Percentiles rank a stretch among this genome's conserved stretches.
Conservation (phyloP, 2,797 vertebrate species). For the Pristis pectinata region DNA sequence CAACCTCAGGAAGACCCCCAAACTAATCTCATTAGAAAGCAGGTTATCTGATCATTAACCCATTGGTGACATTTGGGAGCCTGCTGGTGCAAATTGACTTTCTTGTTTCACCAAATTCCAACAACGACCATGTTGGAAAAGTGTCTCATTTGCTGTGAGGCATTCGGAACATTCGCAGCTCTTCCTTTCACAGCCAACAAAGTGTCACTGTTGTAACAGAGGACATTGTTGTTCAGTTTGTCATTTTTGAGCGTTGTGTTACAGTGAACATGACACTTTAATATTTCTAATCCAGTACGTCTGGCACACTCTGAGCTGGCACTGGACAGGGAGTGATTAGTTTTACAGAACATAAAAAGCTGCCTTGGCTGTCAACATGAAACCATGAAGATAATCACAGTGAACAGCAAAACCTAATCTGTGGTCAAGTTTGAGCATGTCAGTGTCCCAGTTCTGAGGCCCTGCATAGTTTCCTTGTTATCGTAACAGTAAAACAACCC, state of each 20-base stretch:
- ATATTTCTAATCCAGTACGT: neutral
- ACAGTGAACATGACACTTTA: neutral
- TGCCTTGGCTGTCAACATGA: conserved; percentile 1
- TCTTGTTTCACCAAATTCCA: neutral
- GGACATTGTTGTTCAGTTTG: neutral
- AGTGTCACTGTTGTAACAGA: neutral
- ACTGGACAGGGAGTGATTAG: conserved; percentile 5
- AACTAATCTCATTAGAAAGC: neutral
- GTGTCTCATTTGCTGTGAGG: neutral
- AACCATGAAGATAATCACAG: conserved; percentile 8
- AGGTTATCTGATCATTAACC: neutral
- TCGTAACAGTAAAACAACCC: neutral
- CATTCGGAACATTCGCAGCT: neutral
- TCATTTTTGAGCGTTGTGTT: neutral
- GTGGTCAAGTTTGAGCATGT: neutral
- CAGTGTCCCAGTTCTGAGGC: neutral
- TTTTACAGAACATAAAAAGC: neutral
- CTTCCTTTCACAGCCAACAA: neutral
- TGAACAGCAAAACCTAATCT: conserved; percentile 12
- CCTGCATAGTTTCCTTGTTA: neutral
- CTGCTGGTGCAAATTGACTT: neutral
- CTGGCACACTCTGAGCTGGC: neutral
- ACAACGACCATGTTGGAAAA: neutral
- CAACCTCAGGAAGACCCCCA: neutral
- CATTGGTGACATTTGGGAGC: neutral